These are phyloP conservation scores for Phalacrocorax brasilianus DNA, from an alignment of 2,113 vertebrate species.

Conservation along the genomic window DNA sequence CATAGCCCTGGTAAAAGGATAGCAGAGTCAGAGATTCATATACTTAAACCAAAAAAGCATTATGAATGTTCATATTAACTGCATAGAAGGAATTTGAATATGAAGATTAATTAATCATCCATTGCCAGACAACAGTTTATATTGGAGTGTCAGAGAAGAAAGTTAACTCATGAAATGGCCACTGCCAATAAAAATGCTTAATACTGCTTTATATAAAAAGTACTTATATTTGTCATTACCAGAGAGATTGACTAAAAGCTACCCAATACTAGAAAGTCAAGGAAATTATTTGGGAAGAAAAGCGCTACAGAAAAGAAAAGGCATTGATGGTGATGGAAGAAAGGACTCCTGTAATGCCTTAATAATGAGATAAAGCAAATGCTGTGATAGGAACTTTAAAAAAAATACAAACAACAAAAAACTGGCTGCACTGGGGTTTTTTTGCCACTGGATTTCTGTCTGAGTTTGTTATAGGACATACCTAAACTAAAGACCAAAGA, in stretches of 20 bases:
- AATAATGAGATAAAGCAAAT: not conserved
- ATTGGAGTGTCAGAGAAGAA: constrained; percentile 12
- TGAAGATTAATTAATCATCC: constrained; percentile 55
- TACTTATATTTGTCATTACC: not conserved
- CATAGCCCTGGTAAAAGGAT: not conserved
- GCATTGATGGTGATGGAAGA: not conserved
- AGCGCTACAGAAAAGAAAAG: not conserved
- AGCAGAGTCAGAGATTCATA: constrained; percentile 22
- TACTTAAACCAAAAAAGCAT: constrained; percentile 32
- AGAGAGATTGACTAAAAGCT: constrained; percentile 29
- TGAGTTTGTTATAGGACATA: not conserved
- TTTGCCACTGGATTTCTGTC: not conserved
- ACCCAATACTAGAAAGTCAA: not conserved
- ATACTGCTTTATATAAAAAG: constrained; percentile 35
- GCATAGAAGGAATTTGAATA: constrained; percentile 61
- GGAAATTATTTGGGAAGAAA: not conserved
- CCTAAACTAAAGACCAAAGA: not conserved
- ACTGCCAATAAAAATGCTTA: constrained; percentile 60
- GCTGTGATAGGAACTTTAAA: not conserved
- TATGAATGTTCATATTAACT: constrained; percentile 53
- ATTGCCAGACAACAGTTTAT: constrained; percentile 54
- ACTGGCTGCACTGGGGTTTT: not conserved
- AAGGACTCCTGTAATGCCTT: not conserved
- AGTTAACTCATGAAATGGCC: constrained; percentile 42
- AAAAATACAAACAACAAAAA: not conserved